Evolutionary conservation across 2,113 vertebrate genomes (phyloP), one percentile per base, ranked within the genome.

Genomic region (Laticauda colubrina): DNA sequence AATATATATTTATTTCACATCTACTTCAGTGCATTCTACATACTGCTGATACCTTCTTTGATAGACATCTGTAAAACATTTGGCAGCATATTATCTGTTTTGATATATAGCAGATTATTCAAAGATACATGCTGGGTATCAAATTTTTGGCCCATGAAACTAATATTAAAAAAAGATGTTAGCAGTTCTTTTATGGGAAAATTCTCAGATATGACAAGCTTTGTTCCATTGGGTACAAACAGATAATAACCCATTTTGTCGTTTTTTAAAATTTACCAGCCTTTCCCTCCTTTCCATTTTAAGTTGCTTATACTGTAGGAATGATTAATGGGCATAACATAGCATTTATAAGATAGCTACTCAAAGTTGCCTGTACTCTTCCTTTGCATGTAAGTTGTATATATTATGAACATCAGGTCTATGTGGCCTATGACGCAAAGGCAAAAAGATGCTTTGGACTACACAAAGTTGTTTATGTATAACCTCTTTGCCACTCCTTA

Each of bases 181-280:
- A 75, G 20, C n/a, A 23, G 34, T 43, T 51, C 64, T 89, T 81
- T 92, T 92, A 89, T 57, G 53, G 64, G 18, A 61, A 89, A 88
- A 57, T n/a, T 39, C 29, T 56, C 53, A 92, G 39, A 85, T 81
- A 43, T 21, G 54, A 10, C 8, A 89, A 23, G 51, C 8, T 61
- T 87, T 15, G 55, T 61, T 91, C 85, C 86, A 61, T 5, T 61
- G 43, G 26, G 15, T 75, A n/a, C 15, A 91, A 59, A 24, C 9
- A 88, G n/a, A 88, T 69, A 69, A 88, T 39, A 91, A 86, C 54
- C 54, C 15, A 88, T n/a, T 45, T 48, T 92, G n/a, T 54, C n/a
- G 43, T 26, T 54, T 87, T 87, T 51, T 6, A 59, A 57, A 91
- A 29, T 39, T 56, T 92, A 75, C 14, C 55, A 53, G 48, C 59